These are phyloP conservation scores for Chrysolophus pictus DNA, from an alignment of 2,797 vertebrate species.

Conservation along the genomic window DNA sequence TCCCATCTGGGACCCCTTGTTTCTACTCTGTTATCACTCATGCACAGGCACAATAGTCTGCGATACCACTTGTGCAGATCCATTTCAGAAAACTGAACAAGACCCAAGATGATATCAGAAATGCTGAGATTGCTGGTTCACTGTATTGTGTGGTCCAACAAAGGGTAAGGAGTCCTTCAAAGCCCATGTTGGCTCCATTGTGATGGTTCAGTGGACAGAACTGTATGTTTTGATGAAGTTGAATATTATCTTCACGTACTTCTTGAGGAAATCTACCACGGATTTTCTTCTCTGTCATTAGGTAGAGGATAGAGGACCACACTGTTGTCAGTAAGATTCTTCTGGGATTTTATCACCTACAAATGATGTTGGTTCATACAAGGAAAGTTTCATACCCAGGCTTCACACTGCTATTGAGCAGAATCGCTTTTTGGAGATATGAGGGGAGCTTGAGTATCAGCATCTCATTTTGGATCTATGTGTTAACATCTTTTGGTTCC, in stretches of 20 bases:
- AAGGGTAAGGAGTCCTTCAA: neutral
- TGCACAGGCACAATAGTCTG: neutral
- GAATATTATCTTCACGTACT: accelerated
- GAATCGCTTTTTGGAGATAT: neutral
- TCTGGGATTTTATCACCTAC: neutral
- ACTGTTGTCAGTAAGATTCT: neutral
- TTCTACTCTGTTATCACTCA: neutral
- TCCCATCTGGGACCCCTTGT: neutral
- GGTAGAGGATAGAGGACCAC: neutral
- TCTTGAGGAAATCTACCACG: neutral
- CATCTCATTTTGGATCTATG: neutral
- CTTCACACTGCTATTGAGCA: neutral
- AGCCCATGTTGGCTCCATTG: neutral
- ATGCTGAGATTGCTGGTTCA: neutral
- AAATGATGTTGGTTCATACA: neutral
- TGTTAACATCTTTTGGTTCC: neutral
- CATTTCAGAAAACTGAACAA: neutral
- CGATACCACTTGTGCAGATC: neutral
- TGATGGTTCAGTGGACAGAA: neutral
- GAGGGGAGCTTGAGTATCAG: neutral
- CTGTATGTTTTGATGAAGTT: neutral
- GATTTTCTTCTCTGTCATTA: neutral
- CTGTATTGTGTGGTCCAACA: too few species aligned
- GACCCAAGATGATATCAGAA: neutral
- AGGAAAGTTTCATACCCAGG: neutral